phyloP scores from a whole-genome alignment of 2,888 invertebrate species.

The Phoronis australis region DNA sequence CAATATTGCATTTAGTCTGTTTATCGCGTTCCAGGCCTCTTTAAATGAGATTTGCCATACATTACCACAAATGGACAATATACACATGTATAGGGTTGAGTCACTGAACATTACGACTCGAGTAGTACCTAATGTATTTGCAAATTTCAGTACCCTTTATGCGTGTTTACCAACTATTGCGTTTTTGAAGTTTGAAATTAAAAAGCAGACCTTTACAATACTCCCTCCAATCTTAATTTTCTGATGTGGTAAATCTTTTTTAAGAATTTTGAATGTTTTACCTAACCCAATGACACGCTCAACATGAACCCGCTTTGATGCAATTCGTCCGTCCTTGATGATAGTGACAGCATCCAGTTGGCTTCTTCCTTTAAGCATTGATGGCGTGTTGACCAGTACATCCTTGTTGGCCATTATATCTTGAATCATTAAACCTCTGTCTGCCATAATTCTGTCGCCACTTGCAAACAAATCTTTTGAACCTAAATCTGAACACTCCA shows the following conservation, averaged over 20 bases:
- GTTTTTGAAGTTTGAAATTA: slow-evolving; percentile 14
- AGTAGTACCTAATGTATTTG: too few relatives aligned
- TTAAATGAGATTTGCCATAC: too few relatives aligned
- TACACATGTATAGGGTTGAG: too few relatives aligned
- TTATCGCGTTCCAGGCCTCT: too few relatives aligned
- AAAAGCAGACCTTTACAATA: slow-evolving; percentile 10
- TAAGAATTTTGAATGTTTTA: slow-evolving; percentile 14
- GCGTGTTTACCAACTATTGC: slow-evolving; percentile 10
- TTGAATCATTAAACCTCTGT: slow-evolving; percentile 12
- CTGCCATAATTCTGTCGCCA: slow-evolving; percentile 10
- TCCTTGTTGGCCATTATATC: slow-evolving; percentile 11
- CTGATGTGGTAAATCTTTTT: slow-evolving; percentile 1
- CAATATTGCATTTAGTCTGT: too few relatives aligned
- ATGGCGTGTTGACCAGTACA: slow-evolving; percentile 7
- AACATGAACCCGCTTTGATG: slow-evolving; percentile 8
- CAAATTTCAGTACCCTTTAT: background rate
- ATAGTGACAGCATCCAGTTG: slow-evolving; percentile 7
- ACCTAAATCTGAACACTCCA: slow-evolving; percentile 2
- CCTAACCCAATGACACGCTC: slow-evolving; percentile 15
- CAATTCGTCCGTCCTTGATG: slow-evolving; percentile 7
- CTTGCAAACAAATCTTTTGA: background rate
- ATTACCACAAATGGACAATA: too few relatives aligned
- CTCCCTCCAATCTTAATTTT: slow-evolving; percentile 7
- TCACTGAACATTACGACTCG: too few relatives aligned
- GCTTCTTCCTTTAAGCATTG: slow-evolving; percentile 7